These are phyloP conservation scores for Drosophila nr. perissopoda DNA, from an alignment of 2,888 invertebrate genomes.

Conservation along the genomic window DNA sequence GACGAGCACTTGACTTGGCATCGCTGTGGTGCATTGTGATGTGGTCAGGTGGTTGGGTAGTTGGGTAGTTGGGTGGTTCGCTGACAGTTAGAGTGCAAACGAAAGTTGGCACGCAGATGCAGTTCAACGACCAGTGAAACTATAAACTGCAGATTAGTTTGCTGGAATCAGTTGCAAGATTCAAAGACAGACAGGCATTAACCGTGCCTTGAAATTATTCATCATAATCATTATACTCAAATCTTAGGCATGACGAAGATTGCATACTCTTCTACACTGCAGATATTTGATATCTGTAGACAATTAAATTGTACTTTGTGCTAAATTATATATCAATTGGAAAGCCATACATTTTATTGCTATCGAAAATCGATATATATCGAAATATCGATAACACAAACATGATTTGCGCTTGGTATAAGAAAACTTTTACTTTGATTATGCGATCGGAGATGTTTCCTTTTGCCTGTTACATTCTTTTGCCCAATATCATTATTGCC, in stretches of 20 bases:
- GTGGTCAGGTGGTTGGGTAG: conserved; percentile 4
- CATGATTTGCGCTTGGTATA: neutral
- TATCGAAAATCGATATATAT: neutral
- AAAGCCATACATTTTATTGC: neutral
- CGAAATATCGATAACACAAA: neutral
- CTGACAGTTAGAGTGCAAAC: conserved; percentile 33
- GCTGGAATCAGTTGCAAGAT: neutral
- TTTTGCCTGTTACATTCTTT: neutral
- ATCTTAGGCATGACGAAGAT: neutral
- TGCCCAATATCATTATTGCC: neutral
- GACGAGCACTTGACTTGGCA: conserved; percentile 41
- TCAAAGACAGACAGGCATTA: neutral
- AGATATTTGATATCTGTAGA: neutral
- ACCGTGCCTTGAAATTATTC: conserved; percentile 17
- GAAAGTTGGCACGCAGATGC: conserved; percentile 42
- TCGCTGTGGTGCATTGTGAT: conserved; percentile 4
- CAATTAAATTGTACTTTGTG: neutral
- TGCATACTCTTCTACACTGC: neutral
- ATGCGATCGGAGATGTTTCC: neutral
- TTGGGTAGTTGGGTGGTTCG: conserved; percentile 3
- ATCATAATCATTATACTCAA: neutral
- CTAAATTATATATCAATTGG: neutral
- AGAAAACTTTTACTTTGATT: neutral
- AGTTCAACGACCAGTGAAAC: conserved; percentile 28
- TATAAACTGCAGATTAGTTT: neutral